Conservation (phyloP, 2,113 vertebrate species). For the Dinomys branickii region DNA sequence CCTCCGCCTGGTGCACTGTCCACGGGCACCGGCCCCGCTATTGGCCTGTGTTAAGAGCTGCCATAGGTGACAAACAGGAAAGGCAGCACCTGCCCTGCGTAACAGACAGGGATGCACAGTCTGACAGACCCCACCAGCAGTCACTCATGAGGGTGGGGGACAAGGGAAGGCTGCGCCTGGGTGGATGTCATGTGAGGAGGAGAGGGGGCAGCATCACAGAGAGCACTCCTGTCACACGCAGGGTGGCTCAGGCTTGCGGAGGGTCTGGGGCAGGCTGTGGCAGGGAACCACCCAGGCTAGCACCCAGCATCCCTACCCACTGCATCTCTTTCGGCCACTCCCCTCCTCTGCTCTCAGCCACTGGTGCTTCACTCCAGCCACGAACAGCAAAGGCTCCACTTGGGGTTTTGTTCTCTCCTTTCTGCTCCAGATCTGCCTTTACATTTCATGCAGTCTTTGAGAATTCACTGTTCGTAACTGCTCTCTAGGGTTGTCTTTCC, state of each 20-base stretch:
- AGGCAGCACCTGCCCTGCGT: not conserved
- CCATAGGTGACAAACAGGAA: not conserved
- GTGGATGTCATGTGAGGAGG: not conserved
- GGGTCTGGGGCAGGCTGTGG: not conserved
- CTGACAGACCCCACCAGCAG: not conserved
- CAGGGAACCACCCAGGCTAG: not conserved
- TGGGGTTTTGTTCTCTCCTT: not conserved
- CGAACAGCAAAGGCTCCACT: not conserved
- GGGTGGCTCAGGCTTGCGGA: not conserved
- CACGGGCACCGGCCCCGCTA: not conserved
- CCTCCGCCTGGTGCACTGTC: not conserved
- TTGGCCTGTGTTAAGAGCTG: not conserved
- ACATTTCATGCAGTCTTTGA: conserved; percentile 37
- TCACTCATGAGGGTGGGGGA: not conserved
- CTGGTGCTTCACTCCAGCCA: not conserved
- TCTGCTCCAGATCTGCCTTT: conserved; percentile 32
- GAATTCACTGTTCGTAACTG: not conserved
- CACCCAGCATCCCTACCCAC: not conserved
- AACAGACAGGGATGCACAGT: not conserved
- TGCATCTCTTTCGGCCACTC: no score
- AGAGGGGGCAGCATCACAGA: not conserved
- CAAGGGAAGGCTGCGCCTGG: not conserved
- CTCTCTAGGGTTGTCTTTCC: not conserved
- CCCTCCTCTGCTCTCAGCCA: not conserved
- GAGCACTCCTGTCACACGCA: not conserved